Evolutionary conservation across 2,888 invertebrate species (phyloP).

Genomic region (Sesia bembeciformis): DNA sequence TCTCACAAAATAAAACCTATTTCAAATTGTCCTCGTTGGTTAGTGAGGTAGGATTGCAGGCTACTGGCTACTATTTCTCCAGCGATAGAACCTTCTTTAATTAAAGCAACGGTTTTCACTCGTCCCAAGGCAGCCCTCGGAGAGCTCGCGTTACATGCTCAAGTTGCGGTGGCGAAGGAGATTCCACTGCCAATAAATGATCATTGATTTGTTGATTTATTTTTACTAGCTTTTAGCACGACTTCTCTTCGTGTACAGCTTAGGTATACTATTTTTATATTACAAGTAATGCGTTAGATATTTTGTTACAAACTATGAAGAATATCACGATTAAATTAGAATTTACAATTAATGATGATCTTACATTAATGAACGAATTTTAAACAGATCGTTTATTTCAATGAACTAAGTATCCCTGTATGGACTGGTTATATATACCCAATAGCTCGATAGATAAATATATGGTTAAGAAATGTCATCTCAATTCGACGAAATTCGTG

Average conservation of each 20-base stretch:
- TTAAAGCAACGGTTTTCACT: slow-evolving; percentile 25
- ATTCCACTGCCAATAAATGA: neutral
- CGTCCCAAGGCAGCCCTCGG: slow-evolving; percentile 23
- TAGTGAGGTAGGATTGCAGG: neutral
- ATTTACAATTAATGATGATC: no score
- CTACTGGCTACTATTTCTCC: neutral
- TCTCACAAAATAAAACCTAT: no score
- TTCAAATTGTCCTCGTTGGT: neutral
- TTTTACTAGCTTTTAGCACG: neutral
- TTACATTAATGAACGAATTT: no score
- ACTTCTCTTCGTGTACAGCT: no score
- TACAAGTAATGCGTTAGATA: neutral
- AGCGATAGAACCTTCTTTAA: slow-evolving; percentile 1
- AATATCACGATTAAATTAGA: slow-evolving; percentile 13
- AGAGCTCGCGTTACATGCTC: slow-evolving; percentile 28
- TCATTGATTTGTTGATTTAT: neutral
- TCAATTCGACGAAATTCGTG: slow-evolving; percentile 41
- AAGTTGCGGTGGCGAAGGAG: slow-evolving; percentile 17
- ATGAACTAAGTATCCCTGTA: no score
- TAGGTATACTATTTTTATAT: neutral
- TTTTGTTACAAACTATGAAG: neutral
- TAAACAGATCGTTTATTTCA: no score
- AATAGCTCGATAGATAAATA: no score
- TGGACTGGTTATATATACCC: no score
- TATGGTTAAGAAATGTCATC: no score